Base-by-base conservation (phyloP, 2,113 vertebrate genomes). In the Lampris incognitus region DNA sequence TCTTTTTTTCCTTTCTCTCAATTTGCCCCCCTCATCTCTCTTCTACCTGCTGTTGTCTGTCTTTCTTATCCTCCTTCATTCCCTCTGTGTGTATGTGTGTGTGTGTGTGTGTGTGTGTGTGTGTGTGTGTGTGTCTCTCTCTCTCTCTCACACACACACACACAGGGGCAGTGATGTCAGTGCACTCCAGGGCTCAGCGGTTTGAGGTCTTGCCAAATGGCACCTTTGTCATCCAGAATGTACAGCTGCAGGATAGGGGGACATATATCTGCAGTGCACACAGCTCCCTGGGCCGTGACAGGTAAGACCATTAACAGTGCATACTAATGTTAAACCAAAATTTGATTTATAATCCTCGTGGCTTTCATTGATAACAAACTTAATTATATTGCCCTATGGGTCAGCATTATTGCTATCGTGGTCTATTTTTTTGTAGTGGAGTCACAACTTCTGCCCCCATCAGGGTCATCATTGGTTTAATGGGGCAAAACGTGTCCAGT, bases 171-270 rank as follows among this genome's bases (percentile, higher is more conserved):
- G 59, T 96, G 41, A 93, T 98, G 92, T 95, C 95, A 60, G 76
- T 93, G 37, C 93, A 92, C 66, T 95, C 93, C 68, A 94, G 85
- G 67, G 78, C 91, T 36, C 94, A 96, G 59, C 93, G 96, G 7
- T 97, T 98, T 86, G 94, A 97, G 84, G 94, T 99, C 38, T 92
- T 95, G 73, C 90, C 94, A 79, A 98, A 97, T 6, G 98, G 98
- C 49, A 97, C 95, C 1, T 91, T 99, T 36, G 63, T 96, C 77
- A 96, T 99, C 80, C 94, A 85, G 11, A 93, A 91, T 11, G 94
- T 92, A 39, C 96, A 97, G 36, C 87, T 94, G 36, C 97, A 97
- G 82, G 98, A 99, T 91, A 94, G 85, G 0, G 97, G 97, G 8
- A 96, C 96, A 62, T 99, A 98, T 86, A 74, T 96, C 69, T 99